These are phyloP conservation scores for Hypolimnas misippus DNA, from an alignment of 2,888 invertebrate species.

Conservation along the genomic window DNA sequence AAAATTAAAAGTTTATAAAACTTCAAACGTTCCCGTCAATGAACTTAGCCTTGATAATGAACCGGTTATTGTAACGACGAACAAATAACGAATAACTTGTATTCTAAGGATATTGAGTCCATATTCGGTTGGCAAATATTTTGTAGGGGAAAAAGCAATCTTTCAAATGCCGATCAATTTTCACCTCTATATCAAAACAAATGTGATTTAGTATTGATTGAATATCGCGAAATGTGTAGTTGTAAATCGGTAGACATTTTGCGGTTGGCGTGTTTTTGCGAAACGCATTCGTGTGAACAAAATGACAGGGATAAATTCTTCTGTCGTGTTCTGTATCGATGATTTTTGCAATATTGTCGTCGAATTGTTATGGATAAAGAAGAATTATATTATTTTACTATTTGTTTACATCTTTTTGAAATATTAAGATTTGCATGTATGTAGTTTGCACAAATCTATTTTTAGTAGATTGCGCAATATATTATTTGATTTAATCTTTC, in stretches of 20 bases:
- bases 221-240: conserved; percentile 1
- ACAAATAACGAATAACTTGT: not conserved
- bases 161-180: not conserved
- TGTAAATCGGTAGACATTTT: conserved; percentile 4
- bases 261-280: not conserved
- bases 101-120: not conserved
- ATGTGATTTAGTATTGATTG: not conserved
- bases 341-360: no score
- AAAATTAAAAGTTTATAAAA: conserved; percentile 12
- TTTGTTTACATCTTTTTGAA: no score
- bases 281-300: conserved; percentile 6
- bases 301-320: not conserved
- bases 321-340: not conserved
- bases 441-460: no score
- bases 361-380: no score
- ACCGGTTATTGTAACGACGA: conserved; percentile 17
- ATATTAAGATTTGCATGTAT: no score
- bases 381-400: no score
- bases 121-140: not conserved
- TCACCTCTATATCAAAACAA: not conserved
- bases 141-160: not conserved
- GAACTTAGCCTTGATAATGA: conserved; percentile 23
- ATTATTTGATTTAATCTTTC: no score
- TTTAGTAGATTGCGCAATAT: no score
- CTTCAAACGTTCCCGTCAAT: conserved; percentile 17